These are phyloP conservation scores for Periophthalmus modestus DNA, from an alignment of 2,113 vertebrate genomes.

Conservation along the genomic window DNA sequence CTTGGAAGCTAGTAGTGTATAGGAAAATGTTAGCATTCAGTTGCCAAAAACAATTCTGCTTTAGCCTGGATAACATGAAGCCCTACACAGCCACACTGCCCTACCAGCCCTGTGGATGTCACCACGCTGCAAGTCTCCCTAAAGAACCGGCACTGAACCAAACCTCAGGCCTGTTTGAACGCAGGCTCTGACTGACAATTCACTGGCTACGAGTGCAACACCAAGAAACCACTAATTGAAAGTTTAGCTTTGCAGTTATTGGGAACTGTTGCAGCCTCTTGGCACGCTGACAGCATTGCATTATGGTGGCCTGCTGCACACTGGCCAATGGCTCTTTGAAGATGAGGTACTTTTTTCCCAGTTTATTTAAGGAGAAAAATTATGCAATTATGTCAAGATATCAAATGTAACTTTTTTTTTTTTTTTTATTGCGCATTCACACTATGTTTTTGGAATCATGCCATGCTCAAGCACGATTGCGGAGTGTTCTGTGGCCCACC, in stretches of 20 bases:
- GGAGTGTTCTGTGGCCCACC: too few relatives aligned
- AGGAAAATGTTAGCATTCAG: slow-evolving; percentile 74
- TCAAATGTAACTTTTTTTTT: too few relatives aligned
- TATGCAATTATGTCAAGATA: slow-evolving; percentile 35
- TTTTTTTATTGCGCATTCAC: too few relatives aligned
- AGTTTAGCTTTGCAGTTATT: slow-evolving; percentile 80
- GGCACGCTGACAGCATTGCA: slow-evolving; percentile 58
- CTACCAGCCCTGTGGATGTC: slow-evolving; percentile 79
- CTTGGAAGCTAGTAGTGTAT: slow-evolving; percentile 63
- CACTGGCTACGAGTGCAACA: slow-evolving; percentile 74
- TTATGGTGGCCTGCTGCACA: slow-evolving; percentile 61
- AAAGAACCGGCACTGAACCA: slow-evolving; percentile 79
- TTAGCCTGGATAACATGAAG: slow-evolving; percentile 81
- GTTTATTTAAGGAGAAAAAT: slow-evolving; percentile 59
- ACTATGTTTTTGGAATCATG: too few relatives aligned
- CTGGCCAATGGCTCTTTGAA: slow-evolving; percentile 59
- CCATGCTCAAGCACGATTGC: too few relatives aligned
- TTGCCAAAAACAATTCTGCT: slow-evolving; percentile 81
- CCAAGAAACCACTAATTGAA: slow-evolving; percentile 81
- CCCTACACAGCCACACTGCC: slow-evolving; percentile 68
- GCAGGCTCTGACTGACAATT: slow-evolving; percentile 73
- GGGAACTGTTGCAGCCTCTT: slow-evolving; percentile 74
- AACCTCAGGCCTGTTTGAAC: slow-evolving; percentile 79
- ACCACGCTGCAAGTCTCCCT: slow-evolving; percentile 81
- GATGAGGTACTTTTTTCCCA: slow-evolving; percentile 26